Percentiles rank a stretch among this genome's conserved stretches.
phyloP scores from a whole-genome alignment of 2,888 invertebrate genomes.

The Rapana venosa region DNA sequence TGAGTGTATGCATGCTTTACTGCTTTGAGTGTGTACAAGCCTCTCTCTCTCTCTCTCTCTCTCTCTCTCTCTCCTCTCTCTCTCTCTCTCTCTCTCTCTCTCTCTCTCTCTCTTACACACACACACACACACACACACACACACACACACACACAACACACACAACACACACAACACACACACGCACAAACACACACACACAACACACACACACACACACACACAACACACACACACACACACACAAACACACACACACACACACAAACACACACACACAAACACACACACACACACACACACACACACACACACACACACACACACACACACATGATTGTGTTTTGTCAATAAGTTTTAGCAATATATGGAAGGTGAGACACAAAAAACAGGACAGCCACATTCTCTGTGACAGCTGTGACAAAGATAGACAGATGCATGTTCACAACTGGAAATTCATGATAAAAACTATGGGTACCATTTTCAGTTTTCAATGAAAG shows the following conservation, averaged over 20 bases:
- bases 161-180: not conserved
- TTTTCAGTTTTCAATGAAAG: too few relatives aligned
- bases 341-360: too few relatives aligned
- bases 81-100: slow-evolving; percentile 2
- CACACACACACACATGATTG: slow-evolving; percentile 18
- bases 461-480: too few relatives aligned
- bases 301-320: not conserved
- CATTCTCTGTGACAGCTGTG: too few relatives aligned
- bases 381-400: too few relatives aligned
- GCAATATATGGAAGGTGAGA: too few relatives aligned
- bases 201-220: slow-evolving; percentile 1
- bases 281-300: not conserved
- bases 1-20: too few relatives aligned
- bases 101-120: slow-evolving; percentile 4
- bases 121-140: slow-evolving; percentile 7
- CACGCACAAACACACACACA: not conserved
- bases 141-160: slow-evolving; percentile 5
- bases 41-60: not conserved
- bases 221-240: not conserved
- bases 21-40: too few relatives aligned
- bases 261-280: not conserved
- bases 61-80: not conserved
- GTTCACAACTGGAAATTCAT: too few relatives aligned
- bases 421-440: too few relatives aligned
- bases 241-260: not conserved